Evolutionary conservation across 1,140 invertebrate genomes (phyloP).

Genomic region (Spodoptera litura): DNA sequence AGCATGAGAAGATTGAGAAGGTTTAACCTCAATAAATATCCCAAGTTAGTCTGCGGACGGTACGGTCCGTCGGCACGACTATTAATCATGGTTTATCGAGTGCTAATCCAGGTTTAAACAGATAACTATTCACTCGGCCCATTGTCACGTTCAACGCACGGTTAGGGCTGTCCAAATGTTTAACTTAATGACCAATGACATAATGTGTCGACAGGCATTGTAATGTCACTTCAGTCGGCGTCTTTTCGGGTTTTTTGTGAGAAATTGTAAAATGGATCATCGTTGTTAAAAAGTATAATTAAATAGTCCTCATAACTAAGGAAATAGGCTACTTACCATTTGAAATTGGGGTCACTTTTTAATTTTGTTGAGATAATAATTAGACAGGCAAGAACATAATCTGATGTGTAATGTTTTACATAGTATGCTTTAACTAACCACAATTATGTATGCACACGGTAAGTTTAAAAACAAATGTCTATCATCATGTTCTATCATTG

Average conservation of each 20-base stretch:
- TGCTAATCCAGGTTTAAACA: constrained; percentile 86
- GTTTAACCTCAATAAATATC: background rate
- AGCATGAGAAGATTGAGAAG: too few species aligned
- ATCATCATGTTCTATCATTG: too few species aligned
- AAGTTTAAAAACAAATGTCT: too few species aligned
- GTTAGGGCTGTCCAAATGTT: constrained; percentile 58
- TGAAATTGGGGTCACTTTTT: too few species aligned
- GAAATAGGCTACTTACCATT: too few species aligned
- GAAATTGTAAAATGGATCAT: background rate
- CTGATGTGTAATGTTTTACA: too few species aligned
- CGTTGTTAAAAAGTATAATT: too few species aligned
- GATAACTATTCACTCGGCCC: constrained; percentile 80
- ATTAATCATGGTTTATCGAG: constrained; percentile 85
- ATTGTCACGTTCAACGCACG: constrained; percentile 69
- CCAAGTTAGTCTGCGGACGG: constrained; percentile 56
- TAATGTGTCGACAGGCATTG: background rate
- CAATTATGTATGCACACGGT: too few species aligned
- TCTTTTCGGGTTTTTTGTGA: background rate
- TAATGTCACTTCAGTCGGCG: background rate
- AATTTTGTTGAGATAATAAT: too few species aligned
- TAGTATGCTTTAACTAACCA: too few species aligned
- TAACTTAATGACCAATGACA: background rate
- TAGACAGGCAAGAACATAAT: too few species aligned
- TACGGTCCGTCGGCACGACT: constrained; percentile 72
- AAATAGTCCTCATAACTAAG: too few species aligned